Base-by-base conservation (phyloP, 2,113 vertebrate species). In the Ptychochromis oligacanthus region DNA sequence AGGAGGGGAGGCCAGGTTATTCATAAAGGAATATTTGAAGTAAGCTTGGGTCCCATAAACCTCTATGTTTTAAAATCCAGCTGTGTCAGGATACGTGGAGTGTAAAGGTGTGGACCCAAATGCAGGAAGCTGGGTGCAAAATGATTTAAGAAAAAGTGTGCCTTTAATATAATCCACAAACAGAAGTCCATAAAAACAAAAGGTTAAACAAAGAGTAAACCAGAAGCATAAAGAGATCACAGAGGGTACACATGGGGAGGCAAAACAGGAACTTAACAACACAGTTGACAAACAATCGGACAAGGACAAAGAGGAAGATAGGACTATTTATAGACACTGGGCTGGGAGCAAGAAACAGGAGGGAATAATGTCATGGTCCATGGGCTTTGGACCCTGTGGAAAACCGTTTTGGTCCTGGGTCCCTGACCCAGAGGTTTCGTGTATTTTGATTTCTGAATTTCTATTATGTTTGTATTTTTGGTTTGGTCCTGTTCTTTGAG, bases 11-110 rank as follows among this genome's bases (percentile, higher is more conserved):
- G 17, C 28, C 2, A 4, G 46, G 28, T 38, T 77, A 56, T 81
- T 75, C 59, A 72, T 65, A 56, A 26, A 81, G 75, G 62, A 79
- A 65, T 24, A 61, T 49, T 61, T 65, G 43, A 57, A 58, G 57
- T 74, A 46, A 78, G 8, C 20, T 28, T 49, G 18, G 20, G 46
- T 26, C 70, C 24, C 8, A 70, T 49, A 46, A 62, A 49, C 26
- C 31, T 31, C 49, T 56, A 75, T 80, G 72, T 20, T 72, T 70
- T 13, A 12, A 40, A 67, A 85, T 64, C 24, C 54, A 55, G 81
- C 81, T 46, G 58, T 31, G 18, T 62, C 31, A 62, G 31, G 18
- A 62, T 61, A 13, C n/a, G 31, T 62, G 60, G 31, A 62, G 60
- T n/a, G 11, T 11, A 38, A 62, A 38, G 5, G 28, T 31, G 28